phyloP scores from a whole-genome alignment of 2,888 invertebrate genomes.

The Aphodius sticticus region DNA sequence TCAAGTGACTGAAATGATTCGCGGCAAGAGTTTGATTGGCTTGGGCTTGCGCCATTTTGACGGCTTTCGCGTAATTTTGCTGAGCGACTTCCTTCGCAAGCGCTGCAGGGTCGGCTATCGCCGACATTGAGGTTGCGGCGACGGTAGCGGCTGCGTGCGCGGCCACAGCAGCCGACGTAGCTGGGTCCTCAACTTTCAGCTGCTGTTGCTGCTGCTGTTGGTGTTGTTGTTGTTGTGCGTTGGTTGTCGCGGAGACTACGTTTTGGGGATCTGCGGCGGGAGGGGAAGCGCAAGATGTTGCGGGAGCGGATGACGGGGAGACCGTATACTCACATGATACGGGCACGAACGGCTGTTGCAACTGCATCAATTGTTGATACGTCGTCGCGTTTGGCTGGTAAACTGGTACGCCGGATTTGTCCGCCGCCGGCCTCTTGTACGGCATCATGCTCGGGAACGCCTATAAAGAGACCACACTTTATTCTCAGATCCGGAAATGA shows the following conservation, averaged over 20 bases:
- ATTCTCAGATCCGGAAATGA: too few species aligned
- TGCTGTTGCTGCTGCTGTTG: conserved; percentile 54
- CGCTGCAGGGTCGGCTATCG: conserved; percentile 67
- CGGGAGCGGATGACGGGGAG: conserved; percentile 65
- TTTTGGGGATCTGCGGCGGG: conserved; percentile 50
- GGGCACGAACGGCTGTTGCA: conserved; percentile 96
- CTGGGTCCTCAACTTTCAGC: conserved; percentile 24
- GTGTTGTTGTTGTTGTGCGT: conserved; percentile 47
- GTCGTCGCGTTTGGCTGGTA: conserved; percentile 91
- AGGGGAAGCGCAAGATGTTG: conserved; percentile 51
- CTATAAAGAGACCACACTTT: conserved; percentile 60
- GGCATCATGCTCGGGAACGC: conserved; percentile 96
- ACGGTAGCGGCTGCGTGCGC: conserved; percentile 46
- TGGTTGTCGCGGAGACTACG: conserved; percentile 46
- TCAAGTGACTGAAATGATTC: conserved; percentile 61
- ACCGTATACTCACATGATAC: conserved; percentile 98
- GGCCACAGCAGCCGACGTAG: conserved; percentile 43
- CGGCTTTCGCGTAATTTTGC: conserved; percentile 81
- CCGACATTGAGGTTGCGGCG: conserved; percentile 44
- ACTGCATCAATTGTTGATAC: conserved; percentile 95
- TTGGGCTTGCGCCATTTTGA: conserved; percentile 64
- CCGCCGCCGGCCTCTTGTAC: conserved; percentile 95
- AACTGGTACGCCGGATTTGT: conserved; percentile 95
- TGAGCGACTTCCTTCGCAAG: conserved; percentile 84
- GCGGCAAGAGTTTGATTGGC: conserved; percentile 47